These are phyloP conservation scores for Pachymerium ferrugineum DNA, from an alignment of 2,888 invertebrate genomes.

Conservation along the genomic window DNA sequence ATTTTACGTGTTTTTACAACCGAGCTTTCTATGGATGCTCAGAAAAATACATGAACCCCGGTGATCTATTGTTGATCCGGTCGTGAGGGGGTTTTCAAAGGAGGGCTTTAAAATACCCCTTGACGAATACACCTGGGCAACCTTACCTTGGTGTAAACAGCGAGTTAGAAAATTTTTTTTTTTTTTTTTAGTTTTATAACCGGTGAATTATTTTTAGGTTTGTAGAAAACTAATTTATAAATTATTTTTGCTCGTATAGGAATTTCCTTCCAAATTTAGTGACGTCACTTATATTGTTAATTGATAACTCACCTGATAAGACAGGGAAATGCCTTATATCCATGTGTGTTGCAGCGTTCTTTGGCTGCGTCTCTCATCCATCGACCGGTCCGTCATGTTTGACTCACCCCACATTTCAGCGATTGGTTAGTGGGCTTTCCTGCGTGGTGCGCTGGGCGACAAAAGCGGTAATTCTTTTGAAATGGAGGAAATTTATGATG, in stretches of 20 bases:
- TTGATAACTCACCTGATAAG: not conserved
- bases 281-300: not conserved
- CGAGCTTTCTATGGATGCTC: not conserved
- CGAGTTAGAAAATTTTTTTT: not conserved
- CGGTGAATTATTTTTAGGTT: too few species aligned
- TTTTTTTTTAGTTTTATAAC: not conserved
- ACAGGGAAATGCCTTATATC: not conserved
- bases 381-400: not conserved
- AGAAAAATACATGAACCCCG: not conserved
- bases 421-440: not conserved
- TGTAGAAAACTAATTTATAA: too few species aligned
- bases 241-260: too few species aligned
- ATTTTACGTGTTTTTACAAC: too few species aligned
- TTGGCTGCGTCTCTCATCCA: not conserved
- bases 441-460: not conserved
- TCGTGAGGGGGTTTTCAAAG: conserved; percentile 8
- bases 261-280: too few species aligned
- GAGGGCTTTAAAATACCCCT: not conserved
- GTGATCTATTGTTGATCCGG: not conserved
- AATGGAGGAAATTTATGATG: not conserved
- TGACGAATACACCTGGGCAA: not conserved
- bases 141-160: not conserved
- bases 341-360: not conserved
- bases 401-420: not conserved
- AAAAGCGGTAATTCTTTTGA: not conserved